Evolutionary conservation across 2,888 invertebrate species (phyloP), one percentile per base, ranked within the genome.

Genomic region (Cerceris ruficornis): DNA sequence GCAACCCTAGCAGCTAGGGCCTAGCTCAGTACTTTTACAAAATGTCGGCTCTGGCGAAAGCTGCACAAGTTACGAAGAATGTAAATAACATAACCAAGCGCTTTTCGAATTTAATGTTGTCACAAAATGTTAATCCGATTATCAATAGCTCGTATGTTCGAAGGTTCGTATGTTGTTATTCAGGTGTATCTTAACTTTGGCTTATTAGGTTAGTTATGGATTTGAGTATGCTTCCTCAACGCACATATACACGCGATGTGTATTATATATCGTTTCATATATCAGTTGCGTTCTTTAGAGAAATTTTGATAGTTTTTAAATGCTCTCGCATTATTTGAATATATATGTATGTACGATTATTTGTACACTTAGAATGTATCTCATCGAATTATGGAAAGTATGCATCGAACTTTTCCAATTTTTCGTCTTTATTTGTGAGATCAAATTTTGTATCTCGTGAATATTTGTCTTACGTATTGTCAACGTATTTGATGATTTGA

Each of bases 21-120:
- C n/a, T n/a, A n/a, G n/a, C 5, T 14, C 1, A n/a, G 7, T 13
- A 2, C 13, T 49, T 49, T 9, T 62, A 2, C 42, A 87, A 88
- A 72, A 91, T 91, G 91, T 88, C 90, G 58, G 81, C 82, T 17
- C 69, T 90, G 4, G 75, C 75, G 8, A 90, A 87, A 82, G 79
- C 73, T 6, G 54, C 87, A 42, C 87, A 83, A 9, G 59, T 85
- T 79, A 80, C 85, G 1, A 87, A 65, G 62, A 72, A 72, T 43
- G 59, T 90, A 71, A 89, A 87, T 74, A 90, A 82, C 80, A 71
- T 91, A 0, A 79, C 86, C 28, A 91, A 88, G 61, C 65, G 88
- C 17, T 80, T 91, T 8, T 80, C 84, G 42, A 90, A 88, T 77
- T 76, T 89, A 39, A 85, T 88, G 52, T 61, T 86, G 39, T 41